Evolutionary conservation across 2,888 invertebrate species (phyloP).

Genomic region (Apotomis betuletana): DNA sequence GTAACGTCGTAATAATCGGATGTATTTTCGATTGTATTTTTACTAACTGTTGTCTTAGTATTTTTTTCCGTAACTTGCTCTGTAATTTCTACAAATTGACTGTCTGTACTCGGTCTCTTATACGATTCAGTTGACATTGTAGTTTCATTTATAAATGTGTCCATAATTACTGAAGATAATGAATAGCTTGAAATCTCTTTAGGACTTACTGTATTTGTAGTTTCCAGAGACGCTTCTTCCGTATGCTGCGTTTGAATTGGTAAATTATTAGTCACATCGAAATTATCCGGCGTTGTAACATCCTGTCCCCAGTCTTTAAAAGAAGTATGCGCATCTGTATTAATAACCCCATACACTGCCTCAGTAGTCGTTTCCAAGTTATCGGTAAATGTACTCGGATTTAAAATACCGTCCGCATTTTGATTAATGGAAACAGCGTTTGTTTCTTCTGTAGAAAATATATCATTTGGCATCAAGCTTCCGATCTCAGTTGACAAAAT

Average conservation of each 20-base stretch:
- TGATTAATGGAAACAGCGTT: neutral
- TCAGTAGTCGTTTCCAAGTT: conserved; percentile 7
- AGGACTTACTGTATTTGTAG: neutral
- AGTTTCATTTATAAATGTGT: neutral
- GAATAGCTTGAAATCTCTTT: neutral
- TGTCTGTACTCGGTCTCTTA: neutral
- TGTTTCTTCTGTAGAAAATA: conserved; percentile 9
- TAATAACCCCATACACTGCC: neutral
- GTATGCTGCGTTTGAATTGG: neutral
- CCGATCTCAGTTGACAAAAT: neutral
- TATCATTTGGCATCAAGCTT: neutral
- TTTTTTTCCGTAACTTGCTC: neutral
- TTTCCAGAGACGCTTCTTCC: neutral
- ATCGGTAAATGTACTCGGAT: neutral
- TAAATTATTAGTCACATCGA: neutral
- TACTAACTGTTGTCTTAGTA: neutral
- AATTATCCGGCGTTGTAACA: neutral
- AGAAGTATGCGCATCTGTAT: neutral
- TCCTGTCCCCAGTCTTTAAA: neutral
- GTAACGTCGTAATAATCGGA: neutral
- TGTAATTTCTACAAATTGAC: neutral
- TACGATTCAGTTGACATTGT: neutral
- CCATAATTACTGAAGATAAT: neutral
- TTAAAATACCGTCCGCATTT: neutral
- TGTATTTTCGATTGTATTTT: conserved; percentile 2